These are phyloP conservation scores for Otus scops DNA, from an alignment of 2,797 vertebrate species.

Conservation along the genomic window DNA sequence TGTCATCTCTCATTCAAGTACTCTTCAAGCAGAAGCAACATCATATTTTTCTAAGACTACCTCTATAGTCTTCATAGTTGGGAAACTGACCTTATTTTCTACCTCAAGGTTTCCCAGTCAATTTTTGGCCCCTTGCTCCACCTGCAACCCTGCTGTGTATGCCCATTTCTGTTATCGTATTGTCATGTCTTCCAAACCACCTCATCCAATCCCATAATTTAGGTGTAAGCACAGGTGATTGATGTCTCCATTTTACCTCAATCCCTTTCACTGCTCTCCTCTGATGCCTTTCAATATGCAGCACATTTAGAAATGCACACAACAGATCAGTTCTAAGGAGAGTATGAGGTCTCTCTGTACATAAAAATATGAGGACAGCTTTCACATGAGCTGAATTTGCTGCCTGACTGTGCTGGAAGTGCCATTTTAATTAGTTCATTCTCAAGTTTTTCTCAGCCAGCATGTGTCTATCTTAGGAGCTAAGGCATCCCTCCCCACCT, in stretches of 20 bases:
- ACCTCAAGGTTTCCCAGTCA: neutral
- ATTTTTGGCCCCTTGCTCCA: neutral
- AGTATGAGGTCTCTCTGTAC: neutral
- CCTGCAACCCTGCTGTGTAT: neutral
- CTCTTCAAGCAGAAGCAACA: neutral
- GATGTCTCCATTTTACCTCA: neutral
- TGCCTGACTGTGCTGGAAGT: neutral
- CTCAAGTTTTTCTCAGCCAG: neutral
- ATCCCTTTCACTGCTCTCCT: neutral
- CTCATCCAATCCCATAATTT: accelerated
- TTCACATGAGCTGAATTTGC: neutral
- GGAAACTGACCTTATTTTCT: neutral
- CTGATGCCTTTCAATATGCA: neutral
- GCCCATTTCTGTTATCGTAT: neutral
- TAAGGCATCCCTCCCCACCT: neutral
- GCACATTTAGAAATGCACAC: neutral
- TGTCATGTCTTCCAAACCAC: neutral
- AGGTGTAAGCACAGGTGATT: neutral
- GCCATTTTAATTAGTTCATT: neutral
- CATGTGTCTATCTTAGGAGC: neutral
- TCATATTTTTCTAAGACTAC: neutral
- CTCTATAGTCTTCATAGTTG: neutral
- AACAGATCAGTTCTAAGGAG: neutral
- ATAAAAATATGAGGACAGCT: neutral
- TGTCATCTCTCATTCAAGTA: neutral